Percentiles rank a stretch among this genome's conserved stretches.
These are phyloP conservation scores for Orycteropus afer DNA, from an alignment of 2,113 vertebrate species.

Conservation along the genomic window DNA sequence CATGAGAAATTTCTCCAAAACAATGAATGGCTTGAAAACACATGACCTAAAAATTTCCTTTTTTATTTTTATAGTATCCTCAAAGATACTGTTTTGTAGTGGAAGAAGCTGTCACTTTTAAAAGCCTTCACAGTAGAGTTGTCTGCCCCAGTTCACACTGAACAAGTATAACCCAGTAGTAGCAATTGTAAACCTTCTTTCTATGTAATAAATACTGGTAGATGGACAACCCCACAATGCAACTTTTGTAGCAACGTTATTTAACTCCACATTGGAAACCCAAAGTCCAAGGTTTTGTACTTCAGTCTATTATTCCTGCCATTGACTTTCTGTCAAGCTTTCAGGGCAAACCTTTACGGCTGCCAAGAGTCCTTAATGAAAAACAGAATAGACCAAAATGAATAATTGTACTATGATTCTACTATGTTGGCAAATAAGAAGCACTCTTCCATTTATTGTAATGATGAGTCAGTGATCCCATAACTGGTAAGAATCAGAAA, in stretches of 20 bases:
- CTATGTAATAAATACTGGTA: not conserved
- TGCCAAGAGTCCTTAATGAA: not conserved
- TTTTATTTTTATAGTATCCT: not conserved
- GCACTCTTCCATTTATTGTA: not conserved
- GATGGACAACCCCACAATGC: not conserved
- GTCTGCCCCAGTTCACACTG: not conserved
- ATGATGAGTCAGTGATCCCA: not conserved
- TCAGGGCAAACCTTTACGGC: not conserved
- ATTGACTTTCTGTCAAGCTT: not conserved
- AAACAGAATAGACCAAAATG: not conserved
- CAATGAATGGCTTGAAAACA: not conserved
- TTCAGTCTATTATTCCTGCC: not conserved
- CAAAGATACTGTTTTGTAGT: not conserved
- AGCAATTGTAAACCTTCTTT: not conserved
- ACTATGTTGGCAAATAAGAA: not conserved
- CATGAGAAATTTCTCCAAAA: not conserved
- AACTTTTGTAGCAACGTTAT: not conserved
- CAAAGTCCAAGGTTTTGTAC: not conserved
- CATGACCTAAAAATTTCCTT: not conserved
- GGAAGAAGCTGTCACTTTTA: not conserved
- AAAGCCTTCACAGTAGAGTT: not conserved
- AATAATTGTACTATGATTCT: not conserved
- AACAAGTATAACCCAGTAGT: not conserved
- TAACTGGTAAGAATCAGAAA: not conserved
- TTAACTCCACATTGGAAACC: not conserved